Evolutionary conservation across 2,888 invertebrate species (phyloP).

Genomic region (Acrobeloides nanus): DNA sequence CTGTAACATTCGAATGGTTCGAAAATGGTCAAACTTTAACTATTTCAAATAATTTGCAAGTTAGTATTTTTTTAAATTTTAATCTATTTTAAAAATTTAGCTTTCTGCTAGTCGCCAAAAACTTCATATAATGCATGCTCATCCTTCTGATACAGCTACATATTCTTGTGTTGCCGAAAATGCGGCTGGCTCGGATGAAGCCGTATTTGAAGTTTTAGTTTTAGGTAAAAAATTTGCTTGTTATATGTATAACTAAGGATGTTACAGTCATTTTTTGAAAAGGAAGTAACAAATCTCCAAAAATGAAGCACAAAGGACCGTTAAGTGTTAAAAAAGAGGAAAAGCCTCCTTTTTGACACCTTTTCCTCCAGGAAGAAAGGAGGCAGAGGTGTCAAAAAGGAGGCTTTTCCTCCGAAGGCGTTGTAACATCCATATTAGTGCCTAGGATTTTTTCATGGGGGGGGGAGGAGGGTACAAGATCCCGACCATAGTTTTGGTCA

Average conservation of each 20-base stretch:
- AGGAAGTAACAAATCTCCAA: no score
- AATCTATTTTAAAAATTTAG: no score
- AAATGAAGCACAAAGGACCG: background rate
- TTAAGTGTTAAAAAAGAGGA: background rate
- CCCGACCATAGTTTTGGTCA: no score
- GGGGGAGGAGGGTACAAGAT: no score
- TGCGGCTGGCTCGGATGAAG: constrained; percentile 63
- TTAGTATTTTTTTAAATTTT: no score
- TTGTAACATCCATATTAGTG: constrained; percentile 53
- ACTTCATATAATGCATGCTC: constrained; percentile 37
- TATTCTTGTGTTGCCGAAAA: constrained; percentile 64
- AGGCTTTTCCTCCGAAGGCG: no score
- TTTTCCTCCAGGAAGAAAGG: no score
- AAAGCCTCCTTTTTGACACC: no score
- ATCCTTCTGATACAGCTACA: constrained; percentile 59
- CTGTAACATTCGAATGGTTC: constrained; percentile 31
- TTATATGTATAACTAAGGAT: background rate
- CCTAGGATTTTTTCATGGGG: no score
- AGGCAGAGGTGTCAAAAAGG: no score
- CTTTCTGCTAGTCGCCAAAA: constrained; percentile 33
- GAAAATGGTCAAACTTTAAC: constrained; percentile 34
- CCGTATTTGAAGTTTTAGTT: constrained; percentile 60
- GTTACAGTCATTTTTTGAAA: no score
- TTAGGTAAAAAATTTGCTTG: constrained; percentile 25
- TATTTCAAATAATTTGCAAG: constrained; percentile 22